Base-by-base conservation (phyloP, 2,888 invertebrate species). In the Ganaspis brasiliensis region DNA sequence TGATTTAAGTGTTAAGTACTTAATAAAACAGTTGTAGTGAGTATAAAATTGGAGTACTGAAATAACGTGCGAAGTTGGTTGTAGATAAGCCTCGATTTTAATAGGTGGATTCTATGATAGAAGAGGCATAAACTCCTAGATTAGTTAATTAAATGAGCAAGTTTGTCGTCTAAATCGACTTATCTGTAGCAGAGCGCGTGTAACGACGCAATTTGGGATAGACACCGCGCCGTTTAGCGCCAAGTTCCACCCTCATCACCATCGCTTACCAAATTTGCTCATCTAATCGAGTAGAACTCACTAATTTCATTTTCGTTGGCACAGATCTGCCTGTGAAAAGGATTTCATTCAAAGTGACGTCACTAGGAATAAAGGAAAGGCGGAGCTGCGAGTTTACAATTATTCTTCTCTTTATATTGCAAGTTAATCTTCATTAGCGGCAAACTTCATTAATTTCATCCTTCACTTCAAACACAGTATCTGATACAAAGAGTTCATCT, bases 261-360 rank as follows among this genome's bases (percentile, higher is more conserved):
- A 35, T 35, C 35, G 35, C 8, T 37, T 16, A 61, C 35, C 19
- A 16, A 61, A 61, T 61, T 61, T 61, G 19, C 61, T 31, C 19
- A 10, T 19, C 35, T 61, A 61, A 37, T 37, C 16, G 31, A 16
- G 31, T 19, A 37, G 1, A 61, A 59, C 19, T 61, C 61, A 19
- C 61, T 61, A 61, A 61, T 61, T 61, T 37, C 35, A 61, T 61
- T 61, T 37, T 37, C 16, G 37, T n/a, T 35, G 16, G 61, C 61
- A n/a, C 26, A 0, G 6, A 26, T 31, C 10, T 61, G 19, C 37
- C 37, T 9, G 37, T 19, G 61, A 21, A 19, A 12, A 35, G n/a
- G 10, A 61, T 37, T 37, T 61, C 12, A 61, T 37, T 6, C 1
- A 21, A 61, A 16, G 35, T 19, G 3, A 35, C 31, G 59, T 31